A percentile compares a stretch with the other conserved stretches of the same genome.
phyloP scores from a whole-genome alignment of 2,888 invertebrate genomes.

The Amiota minor region DNA sequence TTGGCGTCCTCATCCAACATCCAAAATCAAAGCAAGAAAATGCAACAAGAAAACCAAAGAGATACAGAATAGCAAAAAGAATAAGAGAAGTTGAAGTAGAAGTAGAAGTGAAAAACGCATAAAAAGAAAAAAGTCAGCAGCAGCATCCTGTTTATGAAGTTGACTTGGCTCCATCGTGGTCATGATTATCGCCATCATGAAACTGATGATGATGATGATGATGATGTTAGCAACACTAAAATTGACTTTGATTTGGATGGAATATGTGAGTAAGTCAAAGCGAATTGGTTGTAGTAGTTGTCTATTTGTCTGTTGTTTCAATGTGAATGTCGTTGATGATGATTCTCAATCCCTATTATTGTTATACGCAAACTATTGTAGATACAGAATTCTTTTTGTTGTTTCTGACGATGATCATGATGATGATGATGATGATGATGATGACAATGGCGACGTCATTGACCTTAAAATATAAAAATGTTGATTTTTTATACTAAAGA shows the following conservation, averaged over 20 bases:
- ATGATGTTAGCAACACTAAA: too few species aligned
- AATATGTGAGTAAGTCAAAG: too few species aligned
- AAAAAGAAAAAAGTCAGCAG: too few species aligned
- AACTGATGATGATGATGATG: too few species aligned
- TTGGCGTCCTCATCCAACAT: background rate
- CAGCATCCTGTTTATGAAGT: too few species aligned
- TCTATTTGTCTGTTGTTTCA: background rate
- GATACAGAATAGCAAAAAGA: background rate
- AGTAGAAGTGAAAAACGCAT: background rate
- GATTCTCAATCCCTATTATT: background rate
- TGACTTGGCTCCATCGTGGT: too few species aligned
- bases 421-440: background rate
- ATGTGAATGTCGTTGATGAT: background rate
- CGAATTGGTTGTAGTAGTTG: background rate
- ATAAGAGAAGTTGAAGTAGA: background rate
- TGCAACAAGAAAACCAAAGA: background rate
- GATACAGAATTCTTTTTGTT: background rate
- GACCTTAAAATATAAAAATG: constrained; percentile 13
- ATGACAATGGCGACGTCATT: constrained; percentile 14
- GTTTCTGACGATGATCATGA: constrained; percentile 2
- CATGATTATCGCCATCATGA: too few species aligned
- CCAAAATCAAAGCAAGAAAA: background rate
- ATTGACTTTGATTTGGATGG: too few species aligned
- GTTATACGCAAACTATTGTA: background rate
- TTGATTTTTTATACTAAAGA: background rate